Conservation (phyloP, 2,888 invertebrate species). For the Epistrophe eligans region DNA sequence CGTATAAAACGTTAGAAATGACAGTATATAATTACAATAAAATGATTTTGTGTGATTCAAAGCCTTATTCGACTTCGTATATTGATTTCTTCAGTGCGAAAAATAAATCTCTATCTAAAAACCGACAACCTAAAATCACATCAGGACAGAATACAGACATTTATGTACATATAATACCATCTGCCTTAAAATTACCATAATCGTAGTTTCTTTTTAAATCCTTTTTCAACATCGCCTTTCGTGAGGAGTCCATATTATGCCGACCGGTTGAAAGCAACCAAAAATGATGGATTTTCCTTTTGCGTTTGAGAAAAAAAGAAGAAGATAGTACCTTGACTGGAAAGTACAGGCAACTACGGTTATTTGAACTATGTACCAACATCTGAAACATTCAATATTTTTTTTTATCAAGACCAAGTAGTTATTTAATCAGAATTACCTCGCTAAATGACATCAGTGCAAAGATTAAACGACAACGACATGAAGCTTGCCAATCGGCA, state of each 20-base stretch:
- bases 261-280: background rate
- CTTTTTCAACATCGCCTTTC: background rate
- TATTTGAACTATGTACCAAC: background rate
- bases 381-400: too few relatives aligned
- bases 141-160: background rate
- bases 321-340: background rate
- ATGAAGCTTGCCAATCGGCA: too few relatives aligned
- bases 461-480: too few relatives aligned
- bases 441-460: too few relatives aligned
- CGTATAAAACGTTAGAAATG: too few relatives aligned
- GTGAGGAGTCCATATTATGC: background rate
- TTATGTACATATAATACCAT: background rate
- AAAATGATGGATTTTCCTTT: conserved; percentile 5
- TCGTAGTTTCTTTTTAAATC: conserved; percentile 1
- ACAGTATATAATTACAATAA: too few relatives aligned
- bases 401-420: too few relatives aligned
- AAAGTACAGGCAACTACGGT: background rate
- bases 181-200: conserved; percentile 24
- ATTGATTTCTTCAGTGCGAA: background rate
- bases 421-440: too few relatives aligned
- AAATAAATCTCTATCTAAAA: background rate
- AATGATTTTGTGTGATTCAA: background rate
- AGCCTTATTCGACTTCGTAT: background rate
- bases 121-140: background rate
- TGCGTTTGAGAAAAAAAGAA: background rate